Evolutionary conservation across 2,888 invertebrate genomes (phyloP).

Genomic region (Mythimna albipuncta): DNA sequence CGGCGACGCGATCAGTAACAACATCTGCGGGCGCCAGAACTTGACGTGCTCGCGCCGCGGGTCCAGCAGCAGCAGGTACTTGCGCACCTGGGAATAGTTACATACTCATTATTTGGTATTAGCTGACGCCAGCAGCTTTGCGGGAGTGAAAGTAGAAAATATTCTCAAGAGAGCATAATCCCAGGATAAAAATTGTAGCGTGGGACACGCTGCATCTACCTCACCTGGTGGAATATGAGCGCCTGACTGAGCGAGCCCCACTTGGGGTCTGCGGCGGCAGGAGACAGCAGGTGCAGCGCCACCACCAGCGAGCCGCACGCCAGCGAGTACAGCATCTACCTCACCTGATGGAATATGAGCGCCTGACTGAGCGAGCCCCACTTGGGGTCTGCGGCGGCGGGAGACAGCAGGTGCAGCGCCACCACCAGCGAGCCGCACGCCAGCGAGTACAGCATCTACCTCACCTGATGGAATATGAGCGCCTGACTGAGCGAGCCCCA

Average conservation of each 20-base stretch:
- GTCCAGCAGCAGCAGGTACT: slow-evolving; percentile 98
- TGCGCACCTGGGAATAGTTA: slow-evolving; percentile 93
- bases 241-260: slow-evolving; percentile 99
- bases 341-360: slow-evolving; percentile 99
- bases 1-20: slow-evolving; percentile 97
- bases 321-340: slow-evolving; percentile 91
- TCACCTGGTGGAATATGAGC: slow-evolving; percentile 99
- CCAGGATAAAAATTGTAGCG: too few species aligned
- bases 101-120: too few species aligned
- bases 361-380: slow-evolving; percentile 99
- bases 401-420: slow-evolving; percentile 96
- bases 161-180: too few species aligned
- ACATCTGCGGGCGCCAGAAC: slow-evolving; percentile 99
- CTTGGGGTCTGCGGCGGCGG: slow-evolving; percentile 94
- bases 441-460: slow-evolving; percentile 91
- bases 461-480: slow-evolving; percentile 99
- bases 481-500: slow-evolving; percentile 99
- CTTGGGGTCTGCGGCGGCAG: slow-evolving; percentile 93
- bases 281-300: slow-evolving; percentile 96
- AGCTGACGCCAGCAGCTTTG: too few species aligned
- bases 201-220: slow-evolving; percentile 83
- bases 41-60: slow-evolving; percentile 99
- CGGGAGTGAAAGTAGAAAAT: too few species aligned
- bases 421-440: slow-evolving; percentile 96
- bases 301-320: slow-evolving; percentile 96